Evolutionary conservation across 2,888 invertebrate species (phyloP), one percentile per base, ranked within the genome.

Genomic region (Andrena minutula): DNA sequence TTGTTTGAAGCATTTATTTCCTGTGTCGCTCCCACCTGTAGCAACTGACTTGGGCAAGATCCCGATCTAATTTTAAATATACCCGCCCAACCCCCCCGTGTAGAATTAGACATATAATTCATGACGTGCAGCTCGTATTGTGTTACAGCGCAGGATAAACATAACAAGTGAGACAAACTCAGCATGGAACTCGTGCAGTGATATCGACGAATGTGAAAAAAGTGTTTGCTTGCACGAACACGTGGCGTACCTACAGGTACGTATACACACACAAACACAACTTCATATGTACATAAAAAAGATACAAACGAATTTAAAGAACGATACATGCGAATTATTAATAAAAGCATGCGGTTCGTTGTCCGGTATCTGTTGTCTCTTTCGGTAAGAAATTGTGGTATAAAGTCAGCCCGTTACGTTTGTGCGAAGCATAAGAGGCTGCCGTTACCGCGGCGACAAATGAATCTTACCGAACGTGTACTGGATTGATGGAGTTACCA

Each of bases 21-120:
- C 88, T 95, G 95, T 71, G 94, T 93, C 74, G 97, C 96, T 93
- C 96, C 95, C 91, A 96, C 95, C 93, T 97, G 97, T 92, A 98
- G 96, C 94, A 98, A 95, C 94, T 98, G 98, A 94, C 97, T 98
- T 88, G 98, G 98, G 94, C 98, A 98, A 89, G 98, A 98, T 82
- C 98, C 98, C 91, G 98, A 98, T 95, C 98, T 97, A 94, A 88
- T 91, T 90, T 88, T 86, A 86, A 89, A 87, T 85, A 85, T 75
- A 75, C 85, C 87, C 86, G 78, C 84, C 86, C 90, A 87, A 83
- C 66, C 71, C 86, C 85, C 75, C 86, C 83, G 79, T 83, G 75
- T 85, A 85, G 75, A 80, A 88, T 87, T 87, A 89, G 88, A 88
- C 76, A 83, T 82, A 88, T 79, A 85, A 83, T 75, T 86, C 79